Percentiles rank a stretch among this genome's conserved stretches.
phyloP scores from a whole-genome alignment of 2,888 invertebrate species.

The Caenorhabditis auriculariae region DNA sequence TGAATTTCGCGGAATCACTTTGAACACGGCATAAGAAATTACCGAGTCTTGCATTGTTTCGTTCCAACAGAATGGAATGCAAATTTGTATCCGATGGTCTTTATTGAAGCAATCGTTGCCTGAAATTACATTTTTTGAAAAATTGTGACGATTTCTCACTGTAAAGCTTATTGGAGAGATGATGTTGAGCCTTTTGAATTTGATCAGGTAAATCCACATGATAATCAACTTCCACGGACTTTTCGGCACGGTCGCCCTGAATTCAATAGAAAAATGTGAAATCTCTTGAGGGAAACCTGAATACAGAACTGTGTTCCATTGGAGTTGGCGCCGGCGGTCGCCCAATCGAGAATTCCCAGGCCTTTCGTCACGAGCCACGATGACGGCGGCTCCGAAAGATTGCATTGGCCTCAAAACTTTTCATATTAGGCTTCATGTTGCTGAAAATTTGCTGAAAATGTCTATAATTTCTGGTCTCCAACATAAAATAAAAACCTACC shows the following conservation, averaged over 20 bases:
- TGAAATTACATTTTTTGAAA: background rate
- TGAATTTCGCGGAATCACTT: too few species aligned
- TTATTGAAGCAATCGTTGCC: slow-evolving; percentile 7
- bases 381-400: slow-evolving; percentile 9
- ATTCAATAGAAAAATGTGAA: too few species aligned
- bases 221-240: slow-evolving; percentile 27
- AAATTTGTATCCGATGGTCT: slow-evolving; percentile 21
- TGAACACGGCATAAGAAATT: too few species aligned
- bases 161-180: too few species aligned
- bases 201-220: slow-evolving; percentile 34
- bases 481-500: too few species aligned
- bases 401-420: slow-evolving; percentile 29
- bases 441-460: too few species aligned
- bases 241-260: slow-evolving; percentile 11
- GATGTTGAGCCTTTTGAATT: too few species aligned
- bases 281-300: slow-evolving; percentile 8
- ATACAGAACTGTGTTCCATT: slow-evolving; percentile 29
- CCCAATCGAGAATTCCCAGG: slow-evolving; percentile 24
- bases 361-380: slow-evolving; percentile 34
- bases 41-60: slow-evolving; percentile 3
- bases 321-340: slow-evolving; percentile 24
- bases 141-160: too few species aligned
- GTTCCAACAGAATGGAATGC: slow-evolving; percentile 21
- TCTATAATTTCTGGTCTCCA: too few species aligned
- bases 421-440: too few species aligned